These are phyloP conservation scores for Cerceris rybyensis DNA, from an alignment of 2,888 invertebrate genomes.

Conservation along the genomic window DNA sequence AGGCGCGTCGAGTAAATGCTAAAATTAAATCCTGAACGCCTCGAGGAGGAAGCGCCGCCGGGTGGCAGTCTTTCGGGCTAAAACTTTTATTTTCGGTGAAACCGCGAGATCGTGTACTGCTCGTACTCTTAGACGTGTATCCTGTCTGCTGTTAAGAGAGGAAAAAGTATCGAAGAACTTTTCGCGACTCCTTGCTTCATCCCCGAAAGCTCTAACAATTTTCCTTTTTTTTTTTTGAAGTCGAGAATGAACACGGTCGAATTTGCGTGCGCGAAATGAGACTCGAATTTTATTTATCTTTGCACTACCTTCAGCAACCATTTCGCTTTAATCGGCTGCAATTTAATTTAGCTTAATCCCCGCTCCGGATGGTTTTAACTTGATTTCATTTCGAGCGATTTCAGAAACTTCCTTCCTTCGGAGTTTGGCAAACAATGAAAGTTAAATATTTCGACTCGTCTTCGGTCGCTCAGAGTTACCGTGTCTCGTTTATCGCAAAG, in stretches of 20 bases:
- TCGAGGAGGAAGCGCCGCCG: conserved; percentile 64
- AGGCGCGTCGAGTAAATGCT: conserved; percentile 69
- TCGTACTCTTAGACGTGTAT: conserved; percentile 13
- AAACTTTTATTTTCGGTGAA: conserved; percentile 62
- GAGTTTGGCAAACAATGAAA: neutral
- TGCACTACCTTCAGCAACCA: neutral
- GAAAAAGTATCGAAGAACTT: neutral
- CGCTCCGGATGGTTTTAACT: neutral
- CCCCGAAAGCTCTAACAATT: neutral
- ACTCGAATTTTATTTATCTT: neutral
- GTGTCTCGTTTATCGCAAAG: neutral
- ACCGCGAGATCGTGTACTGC: conserved; percentile 11
- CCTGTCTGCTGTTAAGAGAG: neutral
- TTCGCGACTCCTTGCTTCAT: neutral
- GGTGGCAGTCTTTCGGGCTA: conserved; percentile 41
- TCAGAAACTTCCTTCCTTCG: neutral
- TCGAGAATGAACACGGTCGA: neutral
- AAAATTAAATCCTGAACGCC: conserved; percentile 74
- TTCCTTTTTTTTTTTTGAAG: neutral
- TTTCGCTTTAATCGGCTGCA: neutral
- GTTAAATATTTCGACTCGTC: conserved; percentile 9
- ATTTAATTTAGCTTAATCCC: conserved; percentile 28
- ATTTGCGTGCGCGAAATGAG: neutral
- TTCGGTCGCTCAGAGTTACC: too few relatives aligned
- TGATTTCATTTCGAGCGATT: neutral